phyloP scores from a whole-genome alignment of 2,888 invertebrate genomes.

The Gibbula magus region DNA sequence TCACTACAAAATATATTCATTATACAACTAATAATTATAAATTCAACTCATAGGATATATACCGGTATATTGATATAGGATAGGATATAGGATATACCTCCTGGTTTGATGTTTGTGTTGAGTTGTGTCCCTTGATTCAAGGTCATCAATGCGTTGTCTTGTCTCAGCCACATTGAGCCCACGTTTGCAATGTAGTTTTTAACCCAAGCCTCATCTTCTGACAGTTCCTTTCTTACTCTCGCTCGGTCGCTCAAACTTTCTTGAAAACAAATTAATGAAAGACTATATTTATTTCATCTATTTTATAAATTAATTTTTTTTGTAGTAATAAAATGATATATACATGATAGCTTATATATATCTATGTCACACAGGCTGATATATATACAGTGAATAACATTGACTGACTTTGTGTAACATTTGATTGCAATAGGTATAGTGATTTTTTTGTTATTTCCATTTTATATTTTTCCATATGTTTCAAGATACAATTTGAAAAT shows the following conservation, averaged over 20 bases:
- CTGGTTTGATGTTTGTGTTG: constrained; percentile 37
- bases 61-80: too few relatives aligned
- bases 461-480: too few relatives aligned
- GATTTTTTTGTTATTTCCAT: too few relatives aligned
- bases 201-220: constrained; percentile 63
- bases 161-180: constrained; percentile 47
- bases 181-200: constrained; percentile 53
- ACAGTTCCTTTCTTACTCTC: constrained; percentile 60
- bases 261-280: constrained; percentile 33
- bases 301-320: not conserved
- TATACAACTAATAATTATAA: too few relatives aligned
- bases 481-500: too few relatives aligned
- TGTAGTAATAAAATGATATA: not conserved
- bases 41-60: too few relatives aligned
- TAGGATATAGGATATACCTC: not conserved
- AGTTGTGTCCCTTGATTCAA: constrained; percentile 44
- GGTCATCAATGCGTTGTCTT: constrained; percentile 51
- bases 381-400: too few relatives aligned
- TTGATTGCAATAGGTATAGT: too few relatives aligned
- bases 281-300: not conserved
- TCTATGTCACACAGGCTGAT: too few relatives aligned
- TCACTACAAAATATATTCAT: too few relatives aligned
- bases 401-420: too few relatives aligned
- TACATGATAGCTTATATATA: too few relatives aligned
- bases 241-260: constrained; percentile 68